Base-by-base conservation (phyloP, 2,888 invertebrate genomes). In the Cheilosia soror region DNA sequence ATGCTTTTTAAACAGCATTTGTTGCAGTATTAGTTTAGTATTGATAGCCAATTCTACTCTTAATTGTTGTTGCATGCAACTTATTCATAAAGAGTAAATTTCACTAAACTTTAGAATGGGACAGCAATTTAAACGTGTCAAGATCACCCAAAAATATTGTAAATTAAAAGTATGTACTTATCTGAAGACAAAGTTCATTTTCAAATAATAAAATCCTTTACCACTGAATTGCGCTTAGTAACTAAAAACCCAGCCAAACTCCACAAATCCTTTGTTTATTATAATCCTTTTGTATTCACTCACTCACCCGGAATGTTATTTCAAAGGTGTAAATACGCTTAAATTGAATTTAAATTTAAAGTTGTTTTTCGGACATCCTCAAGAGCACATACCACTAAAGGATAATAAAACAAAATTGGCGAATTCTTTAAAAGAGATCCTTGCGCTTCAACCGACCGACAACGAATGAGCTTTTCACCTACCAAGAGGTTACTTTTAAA, bases 401-500 rank as follows among this genome's bases (percentile, higher is more conserved):
- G 25, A 47, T 29, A 62, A 44, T 6, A 29, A 42, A n/a, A 11
- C 15, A 60, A 37, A 29, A 47, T 3, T 31, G n/a, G 9, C n/a
- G 3, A 62, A 62, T 27, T 31, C 37, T 44, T 20, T 49, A 11
- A 66, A 66, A 51, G 33, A 80, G 81, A 77, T 85, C 81, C 85
- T 85, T 77, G 62, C 81, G 72, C 37, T 68, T 71, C 76, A 62
- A 66, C 33, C 55, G 85, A 77, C 85, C 57, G 72, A 42, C 81
- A 68, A 77, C 69, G 86, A 86, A 86, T 86, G 86, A 86, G 86
- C 86, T 86, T 86, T 86, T 40, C 15, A 73, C 37, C 68, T 63
- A 65, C 63, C 25, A 69, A 47, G 72, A 82, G 53, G 53, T 40
- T 69, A 55, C 68, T 82, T 86, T 69, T 82, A 69, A 86, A 82